Percentiles rank a stretch among this genome's conserved stretches.
These are phyloP conservation scores for Piaya cayana DNA, from an alignment of 2,113 vertebrate genomes.

Conservation along the genomic window DNA sequence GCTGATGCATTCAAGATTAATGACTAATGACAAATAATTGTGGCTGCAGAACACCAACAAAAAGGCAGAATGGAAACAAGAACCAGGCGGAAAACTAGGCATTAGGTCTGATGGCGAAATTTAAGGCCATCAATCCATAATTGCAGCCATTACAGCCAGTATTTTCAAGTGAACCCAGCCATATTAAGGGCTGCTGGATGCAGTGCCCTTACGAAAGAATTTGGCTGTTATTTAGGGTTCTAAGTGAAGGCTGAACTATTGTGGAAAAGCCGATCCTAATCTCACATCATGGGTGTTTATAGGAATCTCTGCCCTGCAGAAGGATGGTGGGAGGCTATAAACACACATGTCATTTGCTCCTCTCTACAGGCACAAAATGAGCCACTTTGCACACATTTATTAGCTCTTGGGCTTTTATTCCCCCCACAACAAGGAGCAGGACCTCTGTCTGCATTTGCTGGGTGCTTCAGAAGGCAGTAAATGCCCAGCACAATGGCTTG, in stretches of 20 bases:
- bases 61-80: conserved; percentile 43
- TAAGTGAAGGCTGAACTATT: neutral
- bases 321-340: neutral
- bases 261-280: neutral
- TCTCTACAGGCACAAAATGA: neutral
- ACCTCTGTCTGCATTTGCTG: neutral
- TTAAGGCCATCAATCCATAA: conserved; percentile 59
- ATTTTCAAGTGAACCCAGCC: conserved; percentile 34
- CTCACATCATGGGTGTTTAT: neutral
- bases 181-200: conserved; percentile 6
- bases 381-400: neutral
- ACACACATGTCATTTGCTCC: accelerated
- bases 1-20: conserved; percentile 56
- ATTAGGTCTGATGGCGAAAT: conserved; percentile 38
- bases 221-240: neutral
- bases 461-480: neutral
- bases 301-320: neutral
- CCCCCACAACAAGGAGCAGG: neutral
- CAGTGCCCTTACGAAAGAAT: accelerated
- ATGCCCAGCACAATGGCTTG: accelerated
- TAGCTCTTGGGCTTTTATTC: neutral
- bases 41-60: conserved; percentile 3
- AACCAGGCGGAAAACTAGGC: conserved; percentile 27
- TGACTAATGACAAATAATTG: conserved; percentile 66
- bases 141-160: conserved; percentile 39